Percentiles rank a stretch among this genome's conserved stretches.
phyloP scores from a whole-genome alignment of 2,888 invertebrate species.

The Euproctis similis region DNA sequence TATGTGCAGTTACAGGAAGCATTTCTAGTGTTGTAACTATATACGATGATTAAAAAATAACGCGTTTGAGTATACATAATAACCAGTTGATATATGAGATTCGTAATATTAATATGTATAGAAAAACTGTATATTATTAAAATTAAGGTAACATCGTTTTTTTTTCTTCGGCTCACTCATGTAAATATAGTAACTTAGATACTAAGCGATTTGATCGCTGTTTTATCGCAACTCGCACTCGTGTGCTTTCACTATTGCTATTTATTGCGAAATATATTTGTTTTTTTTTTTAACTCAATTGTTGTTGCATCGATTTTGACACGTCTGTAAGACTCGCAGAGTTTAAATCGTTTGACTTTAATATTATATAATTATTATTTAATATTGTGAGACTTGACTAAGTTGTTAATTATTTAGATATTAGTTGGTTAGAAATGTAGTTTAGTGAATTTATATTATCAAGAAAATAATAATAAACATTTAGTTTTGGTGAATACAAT shows the following conservation, averaged over 20 bases:
- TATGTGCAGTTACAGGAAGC: slow-evolving; percentile 28
- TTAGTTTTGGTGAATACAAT: slow-evolving; percentile 23
- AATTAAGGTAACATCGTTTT: slow-evolving; percentile 31
- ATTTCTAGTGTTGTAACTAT: slow-evolving; percentile 36
- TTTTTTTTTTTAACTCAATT: slow-evolving; percentile 39
- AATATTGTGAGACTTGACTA: slow-evolving; percentile 29
- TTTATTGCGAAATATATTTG: slow-evolving; percentile 39
- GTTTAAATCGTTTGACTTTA: slow-evolving; percentile 27
- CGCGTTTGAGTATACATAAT: too few relatives aligned
- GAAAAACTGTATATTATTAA: slow-evolving; percentile 44
- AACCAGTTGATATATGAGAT: slow-evolving; percentile 42
- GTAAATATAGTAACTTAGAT: slow-evolving; percentile 57
- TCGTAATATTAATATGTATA: slow-evolving; percentile 36
- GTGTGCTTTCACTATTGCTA: slow-evolving; percentile 45
- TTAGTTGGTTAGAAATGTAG: slow-evolving; percentile 37
- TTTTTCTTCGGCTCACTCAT: slow-evolving; percentile 47
- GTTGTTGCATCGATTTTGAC: slow-evolving; percentile 42
- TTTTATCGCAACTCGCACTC: slow-evolving; percentile 27
- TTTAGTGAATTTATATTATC: slow-evolving; percentile 42
- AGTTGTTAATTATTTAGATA: slow-evolving; percentile 31
- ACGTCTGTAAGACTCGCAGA: slow-evolving; percentile 45
- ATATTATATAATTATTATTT: slow-evolving; percentile 13
- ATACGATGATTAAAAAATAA: slow-evolving; percentile 27
- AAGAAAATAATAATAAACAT: too few relatives aligned
- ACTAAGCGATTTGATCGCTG: slow-evolving; percentile 46